Evolutionary conservation across 2,113 vertebrate genomes (phyloP).

Genomic region (Oryctolagus cuniculus): mOryCun1.1 NC_091436.1:74219001-74219500

Average conservation of each 20-base stretch:
- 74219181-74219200: neutral
- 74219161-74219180: neutral
- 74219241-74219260: neutral
- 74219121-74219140: neutral
- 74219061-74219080: slow-evolving; percentile 28
- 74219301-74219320: neutral
- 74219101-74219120: slow-evolving; percentile 16
- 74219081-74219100: neutral
- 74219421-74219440: neutral
- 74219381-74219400: neutral
- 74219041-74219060: neutral
- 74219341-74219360: neutral
- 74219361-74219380: neutral
- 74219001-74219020: neutral
- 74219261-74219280: neutral
- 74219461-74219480: neutral
- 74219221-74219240: neutral
- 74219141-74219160: slow-evolving; percentile 4
- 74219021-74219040: neutral
- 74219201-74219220: neutral
- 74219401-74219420: neutral
- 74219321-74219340: neutral
- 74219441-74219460: neutral
- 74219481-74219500: neutral
- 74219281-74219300: neutral